Conservation (phyloP, 2,888 invertebrate species). For the Meiosimyza decipiens region DNA sequence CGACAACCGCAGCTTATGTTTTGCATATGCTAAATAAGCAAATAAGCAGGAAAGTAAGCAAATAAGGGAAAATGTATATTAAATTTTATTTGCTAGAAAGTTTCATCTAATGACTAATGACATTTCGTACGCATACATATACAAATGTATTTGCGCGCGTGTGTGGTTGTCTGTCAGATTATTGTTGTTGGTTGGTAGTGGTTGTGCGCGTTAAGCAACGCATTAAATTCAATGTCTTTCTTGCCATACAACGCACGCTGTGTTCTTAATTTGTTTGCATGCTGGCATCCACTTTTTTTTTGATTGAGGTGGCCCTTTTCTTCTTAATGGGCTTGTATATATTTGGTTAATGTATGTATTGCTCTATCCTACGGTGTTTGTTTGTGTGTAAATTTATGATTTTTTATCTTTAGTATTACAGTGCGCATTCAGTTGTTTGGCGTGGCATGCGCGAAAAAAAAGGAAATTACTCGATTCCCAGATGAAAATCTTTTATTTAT, state of each 20-base stretch:
- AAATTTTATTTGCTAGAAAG: not conserved
- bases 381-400: conserved; percentile 35
- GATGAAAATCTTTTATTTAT: conserved; percentile 34
- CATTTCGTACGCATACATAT: not conserved
- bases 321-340: too few relatives aligned
- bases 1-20: too few relatives aligned
- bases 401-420: not conserved
- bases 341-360: too few relatives aligned
- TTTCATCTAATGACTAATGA: not conserved
- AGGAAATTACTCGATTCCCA: conserved; percentile 16
- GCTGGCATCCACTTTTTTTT: not conserved
- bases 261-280: too few relatives aligned
- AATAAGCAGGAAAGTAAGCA: too few relatives aligned
- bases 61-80: too few relatives aligned
- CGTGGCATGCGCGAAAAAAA: conserved; percentile 4
- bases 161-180: not conserved
- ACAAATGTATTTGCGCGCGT: too few relatives aligned
- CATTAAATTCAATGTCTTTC: not conserved
- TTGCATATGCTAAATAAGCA: too few relatives aligned
- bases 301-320: too few relatives aligned
- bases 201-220: not conserved
- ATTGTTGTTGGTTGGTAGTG: not conserved
- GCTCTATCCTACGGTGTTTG: too few relatives aligned
- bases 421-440: not conserved
- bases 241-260: not conserved